Evolutionary conservation across 2,797 vertebrate species (phyloP).

Genomic region (Sternarchorhynchus goeldii): DNA sequence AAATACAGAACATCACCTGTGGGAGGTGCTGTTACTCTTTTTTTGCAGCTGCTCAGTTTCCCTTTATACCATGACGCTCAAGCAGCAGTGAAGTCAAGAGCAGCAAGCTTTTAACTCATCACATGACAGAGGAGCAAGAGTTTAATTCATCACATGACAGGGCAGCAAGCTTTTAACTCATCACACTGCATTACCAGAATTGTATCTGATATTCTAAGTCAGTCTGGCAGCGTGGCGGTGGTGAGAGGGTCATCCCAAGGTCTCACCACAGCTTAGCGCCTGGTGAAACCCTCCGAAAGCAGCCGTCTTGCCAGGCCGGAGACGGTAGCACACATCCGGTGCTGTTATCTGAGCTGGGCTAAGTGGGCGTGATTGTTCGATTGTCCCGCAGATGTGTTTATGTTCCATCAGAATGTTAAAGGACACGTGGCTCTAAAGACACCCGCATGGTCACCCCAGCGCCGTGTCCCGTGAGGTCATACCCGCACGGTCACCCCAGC

Average conservation of each 20-base stretch:
- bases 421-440: too few species aligned
- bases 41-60: too few species aligned
- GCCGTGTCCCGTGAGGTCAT: neutral
- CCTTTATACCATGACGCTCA: neutral
- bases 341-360: slow-evolving; percentile 26
- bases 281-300: neutral
- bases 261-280: neutral
- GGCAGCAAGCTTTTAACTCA: slow-evolving; percentile 37
- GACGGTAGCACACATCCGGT: too few species aligned
- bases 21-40: slow-evolving; percentile 44
- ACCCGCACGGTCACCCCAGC: too few species aligned
- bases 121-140: neutral
- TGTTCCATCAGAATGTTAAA: too few species aligned
- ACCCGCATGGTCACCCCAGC: neutral
- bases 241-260: neutral
- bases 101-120: slow-evolving; percentile 39
- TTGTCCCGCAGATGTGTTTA: too few species aligned
- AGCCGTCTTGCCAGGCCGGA: neutral
- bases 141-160: slow-evolving; percentile 22
- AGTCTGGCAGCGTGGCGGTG: neutral
- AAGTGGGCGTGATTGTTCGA: too few species aligned
- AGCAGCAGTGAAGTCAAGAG: slow-evolving; percentile 4
- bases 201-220: neutral
- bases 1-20: neutral
- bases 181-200: slow-evolving; percentile 21